These are phyloP conservation scores for Drosophila kokeensis DNA, from an alignment of 2,888 invertebrate genomes.

Conservation along the genomic window DNA sequence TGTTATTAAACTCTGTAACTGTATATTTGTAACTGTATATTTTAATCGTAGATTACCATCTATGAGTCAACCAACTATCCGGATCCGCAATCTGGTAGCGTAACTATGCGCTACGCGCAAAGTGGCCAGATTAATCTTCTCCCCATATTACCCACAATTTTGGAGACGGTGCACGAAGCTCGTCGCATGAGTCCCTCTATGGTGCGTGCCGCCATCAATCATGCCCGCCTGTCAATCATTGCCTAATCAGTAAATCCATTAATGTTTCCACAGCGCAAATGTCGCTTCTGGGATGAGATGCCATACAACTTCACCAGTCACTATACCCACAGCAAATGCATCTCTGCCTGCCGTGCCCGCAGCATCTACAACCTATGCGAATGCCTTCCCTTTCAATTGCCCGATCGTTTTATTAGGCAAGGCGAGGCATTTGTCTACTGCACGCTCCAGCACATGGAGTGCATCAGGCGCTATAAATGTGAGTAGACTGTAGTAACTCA, in stretches of 20 bases:
- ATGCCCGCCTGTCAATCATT: conserved; percentile 1
- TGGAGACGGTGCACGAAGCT: conserved; percentile 68
- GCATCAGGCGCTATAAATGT: conserved; percentile 87
- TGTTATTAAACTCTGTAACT: background rate
- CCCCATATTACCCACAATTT: conserved; percentile 60
- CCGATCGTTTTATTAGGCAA: conserved; percentile 48
- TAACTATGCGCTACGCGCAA: conserved; percentile 51
- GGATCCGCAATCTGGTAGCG: conserved; percentile 69
- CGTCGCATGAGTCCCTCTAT: conserved; percentile 54
- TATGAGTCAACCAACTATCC: conserved; percentile 62
- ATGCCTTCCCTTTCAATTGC: conserved; percentile 86
- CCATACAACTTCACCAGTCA: conserved; percentile 75
- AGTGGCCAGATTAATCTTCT: conserved; percentile 51
- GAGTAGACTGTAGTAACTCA: conserved; percentile 44
- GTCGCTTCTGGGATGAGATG: conserved; percentile 86
- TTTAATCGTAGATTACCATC: conserved; percentile 43
- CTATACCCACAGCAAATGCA: conserved; percentile 88
- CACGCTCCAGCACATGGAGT: conserved; percentile 82
- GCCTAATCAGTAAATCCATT: conserved; percentile 26
- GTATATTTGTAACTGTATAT: background rate
- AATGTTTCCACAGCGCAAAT: conserved; percentile 85
- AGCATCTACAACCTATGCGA: conserved; percentile 86
- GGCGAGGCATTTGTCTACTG: conserved; percentile 65
- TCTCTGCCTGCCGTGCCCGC: conserved; percentile 86
- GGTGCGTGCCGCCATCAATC: conserved; percentile 34